Percentiles rank a stretch among this genome's conserved stretches.
Evolutionary conservation across 2,888 invertebrate species (phyloP).

Genomic region (Tribolium freemani): DNA sequence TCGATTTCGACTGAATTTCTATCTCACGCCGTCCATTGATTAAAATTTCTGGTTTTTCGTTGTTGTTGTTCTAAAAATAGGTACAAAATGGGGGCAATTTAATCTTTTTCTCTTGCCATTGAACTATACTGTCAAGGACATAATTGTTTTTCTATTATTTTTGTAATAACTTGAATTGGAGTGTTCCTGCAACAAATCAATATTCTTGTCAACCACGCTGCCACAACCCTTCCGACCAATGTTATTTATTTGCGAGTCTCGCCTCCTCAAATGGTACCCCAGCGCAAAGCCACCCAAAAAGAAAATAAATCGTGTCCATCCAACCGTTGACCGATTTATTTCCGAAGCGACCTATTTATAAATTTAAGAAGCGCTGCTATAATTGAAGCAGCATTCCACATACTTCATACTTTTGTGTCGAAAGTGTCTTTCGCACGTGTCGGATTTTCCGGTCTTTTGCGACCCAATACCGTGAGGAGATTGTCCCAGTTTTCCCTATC

Average conservation of each 20-base stretch:
- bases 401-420: not conserved
- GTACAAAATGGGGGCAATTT: not conserved
- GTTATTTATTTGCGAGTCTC: no score
- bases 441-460: not conserved
- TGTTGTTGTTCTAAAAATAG: not conserved
- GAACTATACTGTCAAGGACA: not conserved
- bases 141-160: not conserved
- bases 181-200: no score
- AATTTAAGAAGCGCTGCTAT: not conserved
- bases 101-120: not conserved
- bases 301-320: not conserved
- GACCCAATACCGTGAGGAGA: not conserved
- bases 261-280: not conserved
- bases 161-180: no score
- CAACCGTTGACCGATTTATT: not conserved
- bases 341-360: not conserved
- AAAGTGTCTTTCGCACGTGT: not conserved
- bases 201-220: no score
- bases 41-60: not conserved
- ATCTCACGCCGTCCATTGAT: not conserved
- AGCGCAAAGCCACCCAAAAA: not conserved
- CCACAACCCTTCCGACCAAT: no score
- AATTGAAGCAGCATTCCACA: not conserved
- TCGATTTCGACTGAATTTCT: not conserved
- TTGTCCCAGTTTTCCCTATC: not conserved